Conservation (phyloP, 2,888 invertebrate species). For the Cyrtodaria siliqua region DNA sequence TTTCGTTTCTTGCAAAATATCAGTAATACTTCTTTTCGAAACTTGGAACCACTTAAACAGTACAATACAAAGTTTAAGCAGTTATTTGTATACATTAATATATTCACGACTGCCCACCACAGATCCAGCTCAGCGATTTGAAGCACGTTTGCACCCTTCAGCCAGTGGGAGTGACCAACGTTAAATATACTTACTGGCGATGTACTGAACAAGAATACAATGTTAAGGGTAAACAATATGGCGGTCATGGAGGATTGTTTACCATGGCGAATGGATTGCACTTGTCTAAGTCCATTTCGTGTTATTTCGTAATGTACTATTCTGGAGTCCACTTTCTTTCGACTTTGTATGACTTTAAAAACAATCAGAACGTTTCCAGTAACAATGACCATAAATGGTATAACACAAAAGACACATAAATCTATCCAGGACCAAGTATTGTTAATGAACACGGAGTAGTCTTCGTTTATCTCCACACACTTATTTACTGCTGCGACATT, state of each 20-base stretch:
- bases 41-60: constrained; percentile 76
- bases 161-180: constrained; percentile 65
- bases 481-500: neutral
- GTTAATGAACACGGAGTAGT: constrained; percentile 59
- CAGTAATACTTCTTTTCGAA: constrained; percentile 69
- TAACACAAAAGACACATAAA: constrained; percentile 70
- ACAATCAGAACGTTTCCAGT: constrained; percentile 75
- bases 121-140: constrained; percentile 49
- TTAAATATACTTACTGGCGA: constrained; percentile 72
- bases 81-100: constrained; percentile 78
- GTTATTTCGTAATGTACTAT: neutral
- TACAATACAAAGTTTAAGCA: constrained; percentile 77
- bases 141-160: neutral
- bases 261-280: neutral
- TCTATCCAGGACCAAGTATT: constrained; percentile 80
- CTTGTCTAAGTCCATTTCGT: too few relatives aligned
- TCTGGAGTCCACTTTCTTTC: constrained; percentile 32
- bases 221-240: constrained; percentile 71
- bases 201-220: constrained; percentile 73
- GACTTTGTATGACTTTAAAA: constrained; percentile 64
- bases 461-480: constrained; percentile 45
- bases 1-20: constrained; percentile 21
- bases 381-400: constrained; percentile 75
- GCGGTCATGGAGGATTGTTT: constrained; percentile 74
- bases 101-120: constrained; percentile 71